Percentiles rank a stretch among this genome's conserved stretches.
Conservation (phyloP, 1,140 invertebrate species). For the Brachionus calyciflorus region DNA sequence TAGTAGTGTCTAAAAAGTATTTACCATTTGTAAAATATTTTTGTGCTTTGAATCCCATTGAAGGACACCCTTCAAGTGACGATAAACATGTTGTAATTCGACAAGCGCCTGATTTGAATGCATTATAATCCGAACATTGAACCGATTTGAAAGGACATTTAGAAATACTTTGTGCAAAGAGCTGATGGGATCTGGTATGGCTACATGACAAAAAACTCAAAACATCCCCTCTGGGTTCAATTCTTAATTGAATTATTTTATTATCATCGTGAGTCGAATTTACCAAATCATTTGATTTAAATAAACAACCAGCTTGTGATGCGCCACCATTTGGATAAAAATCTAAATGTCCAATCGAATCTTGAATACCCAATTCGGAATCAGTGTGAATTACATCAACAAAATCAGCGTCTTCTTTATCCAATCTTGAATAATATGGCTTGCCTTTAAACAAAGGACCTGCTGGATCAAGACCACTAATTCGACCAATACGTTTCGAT, state of each 20-base stretch:
- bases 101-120: neutral
- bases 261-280: neutral
- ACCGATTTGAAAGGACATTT: neutral
- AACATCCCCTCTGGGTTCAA: neutral
- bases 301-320: conserved; percentile 29
- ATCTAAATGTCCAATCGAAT: conserved; percentile 65
- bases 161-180: conserved; percentile 17
- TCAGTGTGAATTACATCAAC: conserved; percentile 93
- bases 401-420: conserved; percentile 77
- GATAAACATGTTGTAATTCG: neutral
- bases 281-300: neutral
- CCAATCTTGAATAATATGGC: conserved; percentile 66
- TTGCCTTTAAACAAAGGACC: conserved; percentile 7
- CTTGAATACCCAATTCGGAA: conserved; percentile 62
- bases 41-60: neutral
- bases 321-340: too few relatives aligned
- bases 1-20: neutral
- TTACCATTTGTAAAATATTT: neutral
- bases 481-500: conserved; percentile 73
- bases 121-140: neutral
- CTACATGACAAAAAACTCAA: neutral
- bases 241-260: neutral
- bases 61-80: neutral
- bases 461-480: conserved; percentile 65
- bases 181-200: neutral